A percentile compares a stretch with the other conserved stretches of the same genome.
phyloP scores from a whole-genome alignment of 92 coral and sea anemone genomes.

The Siderastrea radians region DNA sequence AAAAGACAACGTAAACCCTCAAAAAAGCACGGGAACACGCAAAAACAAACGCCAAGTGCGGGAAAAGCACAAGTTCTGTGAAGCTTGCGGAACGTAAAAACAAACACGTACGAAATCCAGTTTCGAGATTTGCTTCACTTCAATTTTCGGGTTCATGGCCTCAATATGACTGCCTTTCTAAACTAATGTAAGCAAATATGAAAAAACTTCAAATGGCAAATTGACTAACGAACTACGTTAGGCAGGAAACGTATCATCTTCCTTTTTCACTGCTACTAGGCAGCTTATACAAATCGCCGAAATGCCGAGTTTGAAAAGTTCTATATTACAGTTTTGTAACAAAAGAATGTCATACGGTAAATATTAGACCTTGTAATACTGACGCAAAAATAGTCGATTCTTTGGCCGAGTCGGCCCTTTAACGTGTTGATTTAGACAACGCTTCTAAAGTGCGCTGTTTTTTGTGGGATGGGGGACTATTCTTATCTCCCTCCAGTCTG shows the following conservation, averaged over 20 bases:
- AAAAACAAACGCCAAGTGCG: no score
- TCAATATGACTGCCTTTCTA: neutral
- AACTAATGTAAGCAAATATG: neutral
- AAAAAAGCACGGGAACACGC: no score
- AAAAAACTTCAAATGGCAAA: neutral
- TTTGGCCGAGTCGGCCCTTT: slow-evolving; percentile 7
- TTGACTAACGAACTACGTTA: neutral
- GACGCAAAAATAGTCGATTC: slow-evolving; percentile 36
- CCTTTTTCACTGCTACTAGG: neutral
- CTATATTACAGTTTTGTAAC: slow-evolving; percentile 32
- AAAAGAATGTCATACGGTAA: slow-evolving; percentile 2
- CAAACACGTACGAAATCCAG: neutral
- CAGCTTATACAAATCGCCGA: neutral
- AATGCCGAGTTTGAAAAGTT: slow-evolving; percentile 1
- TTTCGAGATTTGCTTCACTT: neutral
- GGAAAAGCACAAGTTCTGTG: no score
- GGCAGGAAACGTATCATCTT: neutral
- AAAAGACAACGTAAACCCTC: no score
- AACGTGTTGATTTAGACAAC: slow-evolving; percentile 19
- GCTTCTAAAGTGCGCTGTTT: slow-evolving; percentile 22
- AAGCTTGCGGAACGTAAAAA: no score
- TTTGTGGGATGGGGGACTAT: neutral
- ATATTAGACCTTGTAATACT: slow-evolving; percentile 19
- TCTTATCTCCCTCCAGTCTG: neutral
- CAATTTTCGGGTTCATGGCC: neutral